Evolutionary conservation across 2,888 invertebrate species (phyloP).

Genomic region (Perdita meconis): DNA sequence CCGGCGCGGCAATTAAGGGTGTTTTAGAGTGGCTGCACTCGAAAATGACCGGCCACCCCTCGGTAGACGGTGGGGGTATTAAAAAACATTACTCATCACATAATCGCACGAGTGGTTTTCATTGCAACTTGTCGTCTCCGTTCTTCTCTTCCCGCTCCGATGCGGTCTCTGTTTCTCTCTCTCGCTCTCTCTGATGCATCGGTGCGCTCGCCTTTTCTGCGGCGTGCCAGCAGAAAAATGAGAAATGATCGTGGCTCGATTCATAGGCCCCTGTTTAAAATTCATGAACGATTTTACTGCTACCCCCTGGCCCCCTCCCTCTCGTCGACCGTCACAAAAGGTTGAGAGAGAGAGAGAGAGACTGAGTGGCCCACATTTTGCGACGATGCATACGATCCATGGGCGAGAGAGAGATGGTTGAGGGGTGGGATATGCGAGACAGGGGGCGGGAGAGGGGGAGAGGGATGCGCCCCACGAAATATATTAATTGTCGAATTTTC

Average conservation of each 20-base stretch:
- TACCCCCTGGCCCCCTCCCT: slow-evolving; percentile 63
- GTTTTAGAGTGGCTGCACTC: slow-evolving; percentile 83
- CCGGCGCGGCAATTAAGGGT: slow-evolving; percentile 83
- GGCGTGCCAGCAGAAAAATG: slow-evolving; percentile 78
- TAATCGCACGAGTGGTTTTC: slow-evolving; percentile 78
- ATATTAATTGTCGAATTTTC: slow-evolving; percentile 82
- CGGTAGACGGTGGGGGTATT: slow-evolving; percentile 76
- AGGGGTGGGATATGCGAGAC: neutral
- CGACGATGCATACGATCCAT: slow-evolving; percentile 30
- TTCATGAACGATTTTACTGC: slow-evolving; percentile 84
- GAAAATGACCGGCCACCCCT: slow-evolving; percentile 70
- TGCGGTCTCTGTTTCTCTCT: slow-evolving; percentile 32
- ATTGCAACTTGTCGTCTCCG: slow-evolving; percentile 54
- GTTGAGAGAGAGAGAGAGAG: slow-evolving; percentile 60
- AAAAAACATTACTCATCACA: slow-evolving; percentile 85
- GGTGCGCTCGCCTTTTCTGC: slow-evolving; percentile 49
- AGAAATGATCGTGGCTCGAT: slow-evolving; percentile 83
- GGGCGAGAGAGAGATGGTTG: neutral
- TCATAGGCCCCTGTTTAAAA: slow-evolving; percentile 82
- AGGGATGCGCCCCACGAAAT: slow-evolving; percentile 67
- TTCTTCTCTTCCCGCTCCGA: slow-evolving; percentile 32
- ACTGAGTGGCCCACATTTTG: slow-evolving; percentile 65
- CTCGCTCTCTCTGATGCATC: slow-evolving; percentile 43
- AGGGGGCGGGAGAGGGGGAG: slow-evolving; percentile 5
- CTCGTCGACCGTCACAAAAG: slow-evolving; percentile 72